A percentile compares a stretch with the other conserved stretches of the same genome.
These are phyloP conservation scores for Tuberolachnus salignus DNA, from an alignment of 2,888 invertebrate species.

Conservation along the genomic window DNA sequence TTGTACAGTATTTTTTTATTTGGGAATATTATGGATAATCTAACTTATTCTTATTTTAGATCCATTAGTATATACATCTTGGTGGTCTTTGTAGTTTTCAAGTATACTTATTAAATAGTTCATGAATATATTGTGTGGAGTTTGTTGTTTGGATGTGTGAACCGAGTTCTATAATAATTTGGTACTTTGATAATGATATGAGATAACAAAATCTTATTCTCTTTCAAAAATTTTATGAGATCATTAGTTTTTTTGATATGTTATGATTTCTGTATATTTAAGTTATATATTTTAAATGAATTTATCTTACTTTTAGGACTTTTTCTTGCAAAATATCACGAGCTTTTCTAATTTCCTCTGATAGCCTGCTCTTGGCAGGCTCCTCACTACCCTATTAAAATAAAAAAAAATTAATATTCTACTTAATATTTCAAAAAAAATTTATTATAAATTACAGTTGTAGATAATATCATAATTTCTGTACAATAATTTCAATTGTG, in stretches of 20 bases:
- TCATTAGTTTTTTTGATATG: neutral
- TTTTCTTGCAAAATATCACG: slow-evolving; percentile 46
- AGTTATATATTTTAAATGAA: slow-evolving; percentile 28
- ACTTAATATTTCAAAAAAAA: slow-evolving; percentile 25
- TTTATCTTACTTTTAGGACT: slow-evolving; percentile 50
- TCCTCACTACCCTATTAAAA: slow-evolving; percentile 42
- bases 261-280: too few species aligned
- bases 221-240: neutral
- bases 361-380: slow-evolving; percentile 36
- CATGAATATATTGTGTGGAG: neutral
- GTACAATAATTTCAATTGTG: neutral
- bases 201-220: neutral
- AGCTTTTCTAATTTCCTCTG: slow-evolving; percentile 49
- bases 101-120: too few species aligned
- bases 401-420: slow-evolving; percentile 47
- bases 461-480: neutral
- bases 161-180: neutral
- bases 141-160: neutral
- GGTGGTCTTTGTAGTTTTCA: too few species aligned
- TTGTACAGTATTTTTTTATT: neutral
- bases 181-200: neutral
- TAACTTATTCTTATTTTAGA: too few species aligned
- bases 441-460: neutral
- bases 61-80: too few species aligned
- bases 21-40: neutral